phyloP scores from a whole-genome alignment of 1,140 invertebrate genomes.

The Hesperophylax magnus region DNA sequence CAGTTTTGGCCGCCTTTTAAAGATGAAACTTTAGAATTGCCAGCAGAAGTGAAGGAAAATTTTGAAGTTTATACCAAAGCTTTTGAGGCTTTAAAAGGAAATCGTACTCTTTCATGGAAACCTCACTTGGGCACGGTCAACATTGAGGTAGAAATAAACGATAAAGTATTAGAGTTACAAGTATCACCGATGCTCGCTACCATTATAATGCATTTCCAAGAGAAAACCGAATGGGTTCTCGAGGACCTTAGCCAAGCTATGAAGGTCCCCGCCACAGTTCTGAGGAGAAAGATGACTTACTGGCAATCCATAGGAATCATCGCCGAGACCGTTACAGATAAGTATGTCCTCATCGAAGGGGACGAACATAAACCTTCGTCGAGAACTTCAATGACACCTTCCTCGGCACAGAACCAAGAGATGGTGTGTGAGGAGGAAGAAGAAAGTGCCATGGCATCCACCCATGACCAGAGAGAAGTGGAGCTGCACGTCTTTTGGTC shows the following conservation, averaged over 20 bases:
- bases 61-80: conserved; percentile 91
- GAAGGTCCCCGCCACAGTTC: conserved; percentile 85
- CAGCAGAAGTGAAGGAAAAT: conserved; percentile 83
- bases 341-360: conserved; percentile 84
- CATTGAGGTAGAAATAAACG: conserved; percentile 92
- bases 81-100: conserved; percentile 95
- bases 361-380: conserved; percentile 62
- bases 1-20: conserved; percentile 99
- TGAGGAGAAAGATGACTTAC: conserved; percentile 89
- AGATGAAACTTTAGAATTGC: conserved; percentile 93
- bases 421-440: conserved; percentile 92
- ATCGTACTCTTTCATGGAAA: conserved; percentile 95
- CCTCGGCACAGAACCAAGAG: conserved; percentile 70
- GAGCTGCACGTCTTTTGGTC: conserved; percentile 97
- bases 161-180: conserved; percentile 84
- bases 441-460: conserved; percentile 94
- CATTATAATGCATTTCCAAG: conserved; percentile 95
- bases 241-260: conserved; percentile 88
- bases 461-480: conserved; percentile 92
- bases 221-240: conserved; percentile 86
- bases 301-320: conserved; percentile 93
- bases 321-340: conserved; percentile 81
- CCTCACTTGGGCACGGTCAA: conserved; percentile 93
- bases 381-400: conserved; percentile 60
- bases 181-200: conserved; percentile 95